A percentile compares a stretch with the other conserved stretches of the same genome.
These are phyloP conservation scores for Dasyurus viverrinus DNA, from an alignment of 2,113 vertebrate species.

Conservation along the genomic window DNA sequence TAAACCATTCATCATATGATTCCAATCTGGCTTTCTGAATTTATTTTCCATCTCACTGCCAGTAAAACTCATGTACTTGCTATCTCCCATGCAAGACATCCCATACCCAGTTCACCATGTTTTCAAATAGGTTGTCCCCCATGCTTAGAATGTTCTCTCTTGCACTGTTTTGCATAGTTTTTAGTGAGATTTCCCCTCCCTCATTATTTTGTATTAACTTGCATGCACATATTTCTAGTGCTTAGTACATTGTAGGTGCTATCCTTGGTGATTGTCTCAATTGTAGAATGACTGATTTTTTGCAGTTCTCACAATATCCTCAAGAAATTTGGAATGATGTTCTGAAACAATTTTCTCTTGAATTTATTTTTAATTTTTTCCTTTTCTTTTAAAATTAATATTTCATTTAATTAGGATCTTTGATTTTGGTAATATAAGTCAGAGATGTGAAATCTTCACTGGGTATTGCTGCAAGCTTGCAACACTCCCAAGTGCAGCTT, in stretches of 20 bases:
- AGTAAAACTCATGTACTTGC: background rate
- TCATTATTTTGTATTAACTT: constrained; percentile 1
- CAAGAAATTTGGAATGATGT: background rate
- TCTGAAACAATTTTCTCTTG: background rate
- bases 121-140: background rate
- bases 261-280: background rate
- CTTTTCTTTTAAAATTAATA: background rate
- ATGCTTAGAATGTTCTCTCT: background rate
- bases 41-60: background rate
- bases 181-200: background rate
- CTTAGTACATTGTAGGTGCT: background rate
- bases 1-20: background rate
- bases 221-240: background rate
- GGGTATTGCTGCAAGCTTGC: background rate
- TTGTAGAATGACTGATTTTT: background rate
- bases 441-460: background rate
- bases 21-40: background rate
- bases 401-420: background rate
- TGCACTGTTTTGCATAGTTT: background rate
- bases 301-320: background rate
- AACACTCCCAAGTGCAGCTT: background rate
- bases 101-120: background rate
- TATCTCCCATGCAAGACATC: background rate
- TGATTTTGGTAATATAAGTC: background rate
- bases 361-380: background rate